A percentile compares a stretch with the other conserved stretches of the same genome.
Evolutionary conservation across 1,140 invertebrate species (phyloP).

Genomic region (Drosophila chauvacae): DNA sequence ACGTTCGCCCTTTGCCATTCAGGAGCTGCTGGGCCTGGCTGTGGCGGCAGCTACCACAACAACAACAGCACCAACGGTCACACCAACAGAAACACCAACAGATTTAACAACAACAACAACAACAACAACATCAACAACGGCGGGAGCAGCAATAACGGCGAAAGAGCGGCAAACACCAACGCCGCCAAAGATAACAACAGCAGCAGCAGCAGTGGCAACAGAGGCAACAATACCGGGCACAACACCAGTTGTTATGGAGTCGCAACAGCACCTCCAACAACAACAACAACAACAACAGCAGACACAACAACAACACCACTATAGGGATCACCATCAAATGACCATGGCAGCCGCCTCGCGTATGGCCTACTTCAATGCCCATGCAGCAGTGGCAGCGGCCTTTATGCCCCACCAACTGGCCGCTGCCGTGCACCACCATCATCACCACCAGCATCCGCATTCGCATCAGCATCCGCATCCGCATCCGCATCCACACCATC

Average conservation of each 20-base stretch:
- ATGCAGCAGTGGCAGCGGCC: slow-evolving; percentile 93
- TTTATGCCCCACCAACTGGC: slow-evolving; percentile 88
- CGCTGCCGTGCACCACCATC: slow-evolving; percentile 65
- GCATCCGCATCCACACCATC: slow-evolving; percentile 42
- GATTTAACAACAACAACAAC: slow-evolving; percentile 61
- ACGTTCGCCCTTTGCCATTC: slow-evolving; percentile 95
- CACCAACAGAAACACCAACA: slow-evolving; percentile 52
- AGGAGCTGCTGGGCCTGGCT: slow-evolving; percentile 92
- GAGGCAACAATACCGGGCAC: slow-evolving; percentile 15
- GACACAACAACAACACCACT: slow-evolving; percentile 50
- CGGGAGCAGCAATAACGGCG: slow-evolving; percentile 8
- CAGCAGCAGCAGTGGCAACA: slow-evolving; percentile 24
- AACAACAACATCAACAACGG: slow-evolving; percentile 14
- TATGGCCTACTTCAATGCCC: slow-evolving; percentile 94
- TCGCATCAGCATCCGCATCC: slow-evolving; percentile 37
- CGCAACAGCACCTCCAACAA: slow-evolving; percentile 37
- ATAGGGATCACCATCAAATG: slow-evolving; percentile 86
- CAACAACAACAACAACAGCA: slow-evolving; percentile 32
- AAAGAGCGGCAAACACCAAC: slow-evolving; percentile 49
- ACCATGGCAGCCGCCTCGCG: slow-evolving; percentile 89
- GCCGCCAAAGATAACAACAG: slow-evolving; percentile 24
- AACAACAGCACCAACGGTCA: slow-evolving; percentile 14
- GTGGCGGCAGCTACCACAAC: slow-evolving; percentile 43
- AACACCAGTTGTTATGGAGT: slow-evolving; percentile 18
- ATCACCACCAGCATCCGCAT: slow-evolving; percentile 56